phyloP scores from a whole-genome alignment of 1,140 invertebrate genomes.

The Cepaea nemoralis region DNA sequence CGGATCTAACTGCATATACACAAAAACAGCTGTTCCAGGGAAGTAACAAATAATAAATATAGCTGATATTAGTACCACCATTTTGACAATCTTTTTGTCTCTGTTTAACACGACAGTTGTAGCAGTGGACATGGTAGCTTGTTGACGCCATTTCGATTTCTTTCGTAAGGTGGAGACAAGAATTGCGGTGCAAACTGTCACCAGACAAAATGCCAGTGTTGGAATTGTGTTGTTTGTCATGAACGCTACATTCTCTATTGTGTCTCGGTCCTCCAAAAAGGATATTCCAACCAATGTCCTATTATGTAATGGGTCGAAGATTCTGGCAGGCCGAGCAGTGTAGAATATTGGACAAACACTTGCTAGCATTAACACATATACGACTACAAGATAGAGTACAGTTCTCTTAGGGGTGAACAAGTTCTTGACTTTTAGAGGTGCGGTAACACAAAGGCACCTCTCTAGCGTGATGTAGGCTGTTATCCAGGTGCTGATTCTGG shows the following conservation, averaged over 20 bases:
- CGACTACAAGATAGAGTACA: background rate
- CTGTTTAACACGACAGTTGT: background rate
- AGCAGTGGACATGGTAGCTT: background rate
- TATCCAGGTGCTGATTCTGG: conserved; percentile 5
- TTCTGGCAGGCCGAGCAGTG: background rate
- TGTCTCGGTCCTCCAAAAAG: background rate
- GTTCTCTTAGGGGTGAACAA: background rate
- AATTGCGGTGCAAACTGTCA: background rate
- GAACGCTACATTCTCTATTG: background rate
- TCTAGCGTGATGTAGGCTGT: conserved; percentile 24
- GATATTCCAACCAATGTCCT: background rate
- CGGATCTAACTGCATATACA: background rate
- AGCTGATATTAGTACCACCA: conserved; percentile 8
- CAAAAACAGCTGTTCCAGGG: background rate
- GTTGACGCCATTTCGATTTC: background rate
- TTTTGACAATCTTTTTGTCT: background rate
- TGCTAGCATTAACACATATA: background rate
- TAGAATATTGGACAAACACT: background rate
- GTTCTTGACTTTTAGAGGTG: background rate
- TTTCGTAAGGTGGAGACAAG: background rate
- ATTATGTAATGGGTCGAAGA: background rate
- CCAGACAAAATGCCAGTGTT: background rate
- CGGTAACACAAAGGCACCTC: background rate
- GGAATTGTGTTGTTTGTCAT: background rate
- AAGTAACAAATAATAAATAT: conserved; percentile 4